Evolutionary conservation across 92 coral and sea anemone species (phyloP).

Genomic region (Palythoa caribaeorum): DNA sequence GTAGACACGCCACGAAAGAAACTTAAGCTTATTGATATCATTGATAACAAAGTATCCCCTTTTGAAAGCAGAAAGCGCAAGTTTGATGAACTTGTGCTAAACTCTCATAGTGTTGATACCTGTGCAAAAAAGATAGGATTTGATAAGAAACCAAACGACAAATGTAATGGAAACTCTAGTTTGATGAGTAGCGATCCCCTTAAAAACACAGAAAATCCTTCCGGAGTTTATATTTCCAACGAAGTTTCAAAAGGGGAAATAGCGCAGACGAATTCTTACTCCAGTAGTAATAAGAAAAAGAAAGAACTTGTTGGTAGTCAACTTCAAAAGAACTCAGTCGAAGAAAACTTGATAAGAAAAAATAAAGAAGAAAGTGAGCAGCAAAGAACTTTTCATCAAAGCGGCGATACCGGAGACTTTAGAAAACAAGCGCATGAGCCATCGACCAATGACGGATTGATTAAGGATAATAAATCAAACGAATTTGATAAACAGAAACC

Average conservation of each 20-base stretch:
- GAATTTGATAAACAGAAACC: neutral
- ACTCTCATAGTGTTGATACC: slow-evolving; percentile 32
- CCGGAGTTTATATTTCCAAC: neutral
- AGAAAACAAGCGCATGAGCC: neutral
- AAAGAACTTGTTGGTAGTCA: neutral
- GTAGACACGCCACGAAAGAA: slow-evolving; percentile 35
- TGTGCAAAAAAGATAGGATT: slow-evolving; percentile 2
- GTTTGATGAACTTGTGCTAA: slow-evolving; percentile 24
- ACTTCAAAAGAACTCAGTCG: neutral
- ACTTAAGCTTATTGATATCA: slow-evolving; percentile 12
- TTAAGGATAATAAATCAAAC: neutral
- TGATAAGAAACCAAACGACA: neutral
- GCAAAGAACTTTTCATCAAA: neutral
- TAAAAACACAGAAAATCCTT: neutral
- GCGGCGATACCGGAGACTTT: neutral
- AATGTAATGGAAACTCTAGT: slow-evolving; percentile 10
- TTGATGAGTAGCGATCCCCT: neutral
- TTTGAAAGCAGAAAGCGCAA: slow-evolving; percentile 33
- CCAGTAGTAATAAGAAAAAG: neutral
- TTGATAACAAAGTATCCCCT: neutral
- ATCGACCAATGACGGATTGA: neutral
- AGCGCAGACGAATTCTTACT: neutral
- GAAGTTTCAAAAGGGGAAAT: neutral
- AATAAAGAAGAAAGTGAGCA: neutral
- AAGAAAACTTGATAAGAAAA: neutral